Base-by-base conservation (phyloP, 2,888 invertebrate species). In the Pollenia labialis region DNA sequence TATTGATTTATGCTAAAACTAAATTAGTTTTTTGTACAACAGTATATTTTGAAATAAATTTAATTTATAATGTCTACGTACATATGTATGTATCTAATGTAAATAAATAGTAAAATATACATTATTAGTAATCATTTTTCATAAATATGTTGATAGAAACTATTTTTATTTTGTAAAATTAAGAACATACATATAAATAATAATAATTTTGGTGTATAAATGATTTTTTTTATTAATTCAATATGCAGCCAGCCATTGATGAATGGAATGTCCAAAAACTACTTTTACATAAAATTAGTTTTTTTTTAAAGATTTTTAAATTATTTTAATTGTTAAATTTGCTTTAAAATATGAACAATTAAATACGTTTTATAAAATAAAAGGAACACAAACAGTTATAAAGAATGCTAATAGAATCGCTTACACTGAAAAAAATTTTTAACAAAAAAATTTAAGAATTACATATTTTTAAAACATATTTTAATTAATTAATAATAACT, bases 21-120 rank as follows among this genome's bases (percentile, higher is more conserved):
- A 77, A 66, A 77, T 81, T 84, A 84, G 87, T 77, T 62, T 82
- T 68, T 64, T 68, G 23, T 77, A 81, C 72, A 81, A 48, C 81
- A 66, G 12, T 74, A 79, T 18, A 54, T 58, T 58, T 77, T 56
- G 23, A 79, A 46, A 84, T 68, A 66, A 60, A 81, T 44, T 76
- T 18, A 44, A 40, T 64, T 58, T 68, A 56, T 18, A 66, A 71
- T 77, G 58, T 62, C 72, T 87, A 87, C 81, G 8, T 44, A 42
- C 18, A 12, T 40, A 58, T 62, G 66, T 50, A 18, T 42, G 16
- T 40, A 58, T 62, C 56, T 50, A 32, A 71, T 50, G 52, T 79
- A 64, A 48, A 74, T 56, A 52, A 40, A 50, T 4, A 68, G 50
- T 85, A 81, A 76, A 85, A 68, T 81, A 74, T 71, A 69, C 32